phyloP scores from a whole-genome alignment of 1,140 invertebrate species.

The Solenopsis invicta region DNA sequence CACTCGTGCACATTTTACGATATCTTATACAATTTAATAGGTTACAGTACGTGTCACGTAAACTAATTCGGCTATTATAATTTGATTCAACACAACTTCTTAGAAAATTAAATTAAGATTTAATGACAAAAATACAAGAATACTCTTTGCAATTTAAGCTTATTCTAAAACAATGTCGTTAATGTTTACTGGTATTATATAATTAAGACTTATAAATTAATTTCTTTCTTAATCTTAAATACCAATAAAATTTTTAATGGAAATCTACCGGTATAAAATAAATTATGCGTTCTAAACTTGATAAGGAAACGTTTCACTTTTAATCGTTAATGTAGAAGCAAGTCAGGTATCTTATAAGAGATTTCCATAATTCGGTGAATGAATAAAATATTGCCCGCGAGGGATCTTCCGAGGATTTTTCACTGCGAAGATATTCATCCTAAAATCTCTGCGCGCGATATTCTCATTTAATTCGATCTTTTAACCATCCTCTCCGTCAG shows the following conservation, averaged over 20 bases:
- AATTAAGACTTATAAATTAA: background rate
- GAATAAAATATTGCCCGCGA: conserved; percentile 47
- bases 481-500: conserved; percentile 61
- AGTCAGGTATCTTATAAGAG: conserved; percentile 28
- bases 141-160: background rate
- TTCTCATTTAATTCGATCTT: conserved; percentile 66
- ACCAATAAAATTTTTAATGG: background rate
- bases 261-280: background rate
- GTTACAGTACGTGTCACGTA: background rate
- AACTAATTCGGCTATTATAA: background rate
- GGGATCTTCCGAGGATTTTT: conserved; percentile 34
- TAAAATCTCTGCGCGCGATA: conserved; percentile 19
- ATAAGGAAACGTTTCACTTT: conserved; percentile 17
- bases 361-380: conserved; percentile 52
- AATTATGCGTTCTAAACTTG: background rate
- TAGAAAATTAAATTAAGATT: background rate
- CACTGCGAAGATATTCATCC: conserved; percentile 28
- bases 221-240: background rate
- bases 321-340: conserved; percentile 27
- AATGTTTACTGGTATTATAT: background rate
- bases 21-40: conserved; percentile 1
- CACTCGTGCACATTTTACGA: background rate
- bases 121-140: background rate
- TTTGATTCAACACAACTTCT: background rate
- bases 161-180: background rate